Evolutionary conservation across 2,797 vertebrate genomes (phyloP).

Genomic region (Falco naumanni): DNA sequence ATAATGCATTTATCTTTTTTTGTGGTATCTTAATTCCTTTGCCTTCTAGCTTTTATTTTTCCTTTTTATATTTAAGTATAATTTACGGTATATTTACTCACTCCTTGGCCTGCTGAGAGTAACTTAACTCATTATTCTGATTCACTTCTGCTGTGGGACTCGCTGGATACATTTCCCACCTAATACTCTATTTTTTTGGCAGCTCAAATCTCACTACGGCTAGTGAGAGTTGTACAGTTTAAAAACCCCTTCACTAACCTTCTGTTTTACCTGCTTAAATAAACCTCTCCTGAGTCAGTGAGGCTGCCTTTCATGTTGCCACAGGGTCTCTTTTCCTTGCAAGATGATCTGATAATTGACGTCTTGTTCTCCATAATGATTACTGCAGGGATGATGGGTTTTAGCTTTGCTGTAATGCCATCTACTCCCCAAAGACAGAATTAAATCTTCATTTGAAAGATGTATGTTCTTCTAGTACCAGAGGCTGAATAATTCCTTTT

Average conservation of each 20-base stretch:
- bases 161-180: neutral
- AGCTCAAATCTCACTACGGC: neutral
- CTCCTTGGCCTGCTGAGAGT: neutral
- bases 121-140: neutral
- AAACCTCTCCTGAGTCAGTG: neutral
- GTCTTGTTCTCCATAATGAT: neutral
- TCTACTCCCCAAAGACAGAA: neutral
- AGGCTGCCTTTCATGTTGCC: neutral
- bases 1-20: neutral
- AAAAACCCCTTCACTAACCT: neutral
- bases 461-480: neutral
- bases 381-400: neutral
- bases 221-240: neutral
- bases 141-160: neutral
- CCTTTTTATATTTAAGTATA: neutral
- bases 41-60: neutral
- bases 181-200: neutral
- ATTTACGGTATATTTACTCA: neutral
- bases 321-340: neutral
- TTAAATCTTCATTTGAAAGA: constrained; percentile 14
- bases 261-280: neutral
- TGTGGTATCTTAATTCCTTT: neutral
- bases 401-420: constrained; percentile 5
- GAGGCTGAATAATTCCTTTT: neutral
- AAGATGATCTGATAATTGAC: neutral